Base-by-base conservation (phyloP, 2,797 vertebrate species). In the Rhinogobio ventralis region DNA sequence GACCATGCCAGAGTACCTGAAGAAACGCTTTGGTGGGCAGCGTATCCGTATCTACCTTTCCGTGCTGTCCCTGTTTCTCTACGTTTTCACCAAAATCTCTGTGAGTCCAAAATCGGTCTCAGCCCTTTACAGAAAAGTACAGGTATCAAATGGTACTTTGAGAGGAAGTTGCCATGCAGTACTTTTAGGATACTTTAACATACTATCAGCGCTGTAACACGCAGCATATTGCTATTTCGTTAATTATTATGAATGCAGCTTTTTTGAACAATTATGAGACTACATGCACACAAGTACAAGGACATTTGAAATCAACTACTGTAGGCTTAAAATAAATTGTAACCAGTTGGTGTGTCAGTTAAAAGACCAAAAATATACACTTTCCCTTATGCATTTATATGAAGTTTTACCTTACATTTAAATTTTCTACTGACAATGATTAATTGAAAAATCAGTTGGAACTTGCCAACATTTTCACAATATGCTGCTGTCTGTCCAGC, bases 1-100 rank as follows among this genome's bases (percentile, higher is more conserved):
- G 87, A 99, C 97, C 67, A 99, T 99, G 98, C 97, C 97, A 0
- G 97, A 99, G 87, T 99, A 99, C 51, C 92, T 99, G 87, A 97
- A 88, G 93, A 99, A 98, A 86, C 93, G 97, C 28, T 99, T 99
- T 19, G 98, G 98, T 8, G 98, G 98, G 7, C 94, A 96, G 2
- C 93, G 97, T 13, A 98, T 99, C 72, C 96, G 97, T 53, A 11
- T 99, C 86, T 99, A 98, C 87, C 94, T 99, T 66, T 99, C 98
- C 0, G 3, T 97, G 82, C 95, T 99, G 15, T 98, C 97, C 3
- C 93, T 99, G 45, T 74, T 96, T 77, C 91, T 97, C 1, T 98
- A 96, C 25, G 89, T 98, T 85, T 96, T 96, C 93, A 96, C 97
- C 85, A 97, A 96, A 91, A 99, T 99, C 92, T 97, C 97, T 11